A percentile compares a stretch with the other conserved stretches of the same genome.
phyloP scores from a whole-genome alignment of 2,888 invertebrate genomes.

The Meiosimyza platycephala region DNA sequence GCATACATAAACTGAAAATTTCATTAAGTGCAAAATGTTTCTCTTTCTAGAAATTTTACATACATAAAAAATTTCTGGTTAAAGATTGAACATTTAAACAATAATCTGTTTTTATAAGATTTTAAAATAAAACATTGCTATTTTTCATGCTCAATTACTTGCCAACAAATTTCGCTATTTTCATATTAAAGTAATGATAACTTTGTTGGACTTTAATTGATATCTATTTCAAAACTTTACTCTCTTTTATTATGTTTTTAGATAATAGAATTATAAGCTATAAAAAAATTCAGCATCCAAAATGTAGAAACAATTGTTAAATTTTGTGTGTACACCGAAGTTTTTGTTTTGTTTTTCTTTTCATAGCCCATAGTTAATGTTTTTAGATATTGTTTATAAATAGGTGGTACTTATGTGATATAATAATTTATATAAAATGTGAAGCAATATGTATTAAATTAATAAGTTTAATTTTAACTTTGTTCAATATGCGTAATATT shows the following conservation, averaged over 20 bases:
- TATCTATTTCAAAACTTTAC: constrained; percentile 13
- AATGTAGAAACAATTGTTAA: not conserved
- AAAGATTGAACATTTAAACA: constrained; percentile 22
- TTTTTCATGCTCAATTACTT: not conserved
- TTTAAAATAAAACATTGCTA: not conserved
- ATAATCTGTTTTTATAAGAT: not conserved
- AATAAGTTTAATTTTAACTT: too few relatives aligned
- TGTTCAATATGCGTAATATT: too few relatives aligned
- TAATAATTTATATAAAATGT: too few relatives aligned
- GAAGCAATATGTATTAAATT: too few relatives aligned
- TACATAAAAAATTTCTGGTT: constrained; percentile 9
- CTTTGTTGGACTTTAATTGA: constrained; percentile 16
- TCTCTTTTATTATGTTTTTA: not conserved
- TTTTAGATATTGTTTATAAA: too few relatives aligned
- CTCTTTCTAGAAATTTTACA: constrained; percentile 52
- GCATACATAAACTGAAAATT: constrained; percentile 32
- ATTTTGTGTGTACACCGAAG: too few relatives aligned
- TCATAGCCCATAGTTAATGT: too few relatives aligned
- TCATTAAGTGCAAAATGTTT: constrained; percentile 55
- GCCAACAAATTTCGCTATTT: constrained; percentile 25
- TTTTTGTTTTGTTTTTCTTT: too few relatives aligned
- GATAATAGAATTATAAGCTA: not conserved
- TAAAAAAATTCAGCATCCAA: not conserved
- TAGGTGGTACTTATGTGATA: too few relatives aligned
- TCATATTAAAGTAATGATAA: constrained; percentile 1